phyloP scores from a whole-genome alignment of 1,140 invertebrate genomes.

The Camponotus vicinus region DNA sequence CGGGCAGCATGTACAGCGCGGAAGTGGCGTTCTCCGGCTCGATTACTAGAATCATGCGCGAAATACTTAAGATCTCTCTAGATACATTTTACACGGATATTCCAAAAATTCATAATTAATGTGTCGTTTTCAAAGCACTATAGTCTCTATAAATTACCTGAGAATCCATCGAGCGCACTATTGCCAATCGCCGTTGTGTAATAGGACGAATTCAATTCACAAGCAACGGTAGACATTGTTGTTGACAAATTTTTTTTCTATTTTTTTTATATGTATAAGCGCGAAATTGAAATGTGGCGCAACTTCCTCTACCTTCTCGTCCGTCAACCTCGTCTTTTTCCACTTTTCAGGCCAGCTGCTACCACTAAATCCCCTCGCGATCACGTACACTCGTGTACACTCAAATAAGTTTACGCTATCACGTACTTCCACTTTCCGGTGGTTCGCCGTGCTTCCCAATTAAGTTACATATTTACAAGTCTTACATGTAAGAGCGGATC shows the following conservation, averaged over 20 bases:
- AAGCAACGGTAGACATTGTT: constrained; percentile 78
- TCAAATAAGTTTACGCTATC: background rate
- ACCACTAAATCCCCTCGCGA: constrained; percentile 9
- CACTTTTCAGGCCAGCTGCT: constrained; percentile 15
- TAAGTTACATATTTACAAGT: constrained; percentile 42
- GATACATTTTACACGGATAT: background rate
- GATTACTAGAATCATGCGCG: constrained; percentile 69
- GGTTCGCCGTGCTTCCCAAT: background rate
- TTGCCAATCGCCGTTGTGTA: constrained; percentile 79
- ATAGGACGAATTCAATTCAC: constrained; percentile 80
- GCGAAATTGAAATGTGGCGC: background rate
- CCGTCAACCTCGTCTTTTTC: background rate
- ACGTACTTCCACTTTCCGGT: background rate
- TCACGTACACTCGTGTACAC: constrained; percentile 13
- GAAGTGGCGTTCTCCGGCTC: constrained; percentile 73
- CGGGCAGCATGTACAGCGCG: constrained; percentile 88
- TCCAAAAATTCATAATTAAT: background rate
- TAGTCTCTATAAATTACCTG: constrained; percentile 73
- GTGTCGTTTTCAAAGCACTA: background rate
- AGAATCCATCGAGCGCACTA: constrained; percentile 77
- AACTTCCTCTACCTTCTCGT: background rate
- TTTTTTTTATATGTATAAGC: background rate
- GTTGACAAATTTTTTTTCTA: constrained; percentile 72
- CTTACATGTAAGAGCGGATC: background rate
- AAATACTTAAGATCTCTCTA: background rate